Conservation (phyloP, 2,797 vertebrate genomes). For the Phataginus tricuspis region DNA sequence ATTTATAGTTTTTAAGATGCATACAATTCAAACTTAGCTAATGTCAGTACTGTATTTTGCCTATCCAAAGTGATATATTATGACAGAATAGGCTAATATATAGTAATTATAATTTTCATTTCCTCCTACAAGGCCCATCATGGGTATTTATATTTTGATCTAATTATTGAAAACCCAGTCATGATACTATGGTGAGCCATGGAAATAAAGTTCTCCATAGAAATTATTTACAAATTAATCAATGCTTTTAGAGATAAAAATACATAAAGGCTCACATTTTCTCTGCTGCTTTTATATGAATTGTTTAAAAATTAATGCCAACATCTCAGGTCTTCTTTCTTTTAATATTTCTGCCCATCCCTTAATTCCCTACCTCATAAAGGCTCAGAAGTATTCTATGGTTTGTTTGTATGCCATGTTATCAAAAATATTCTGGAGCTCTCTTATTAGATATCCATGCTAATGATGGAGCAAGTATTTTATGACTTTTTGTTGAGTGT, state of each 20-base stretch:
- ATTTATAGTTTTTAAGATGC: conserved; percentile 39
- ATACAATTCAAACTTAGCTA: conserved; percentile 61
- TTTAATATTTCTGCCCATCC: not conserved
- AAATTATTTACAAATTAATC: conserved; percentile 17
- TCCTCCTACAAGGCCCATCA: not conserved
- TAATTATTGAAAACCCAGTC: not conserved
- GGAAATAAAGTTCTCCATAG: not conserved
- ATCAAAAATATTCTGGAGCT: not conserved
- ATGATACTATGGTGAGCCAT: not conserved
- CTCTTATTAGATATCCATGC: not conserved
- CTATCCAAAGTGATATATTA: conserved; percentile 10
- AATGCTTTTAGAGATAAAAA: not conserved
- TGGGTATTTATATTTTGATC: conserved; percentile 21
- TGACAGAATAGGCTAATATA: not conserved
- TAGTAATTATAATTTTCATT: not conserved
- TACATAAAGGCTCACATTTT: not conserved
- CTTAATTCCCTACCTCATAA: not conserved
- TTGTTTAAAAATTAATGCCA: not conserved
- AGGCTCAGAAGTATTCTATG: not conserved
- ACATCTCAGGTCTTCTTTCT: not conserved
- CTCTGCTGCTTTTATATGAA: not conserved
- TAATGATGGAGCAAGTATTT: not conserved
- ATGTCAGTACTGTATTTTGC: not conserved
- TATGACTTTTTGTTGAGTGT: not conserved
- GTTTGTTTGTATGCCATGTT: not conserved